A percentile compares a stretch with the other conserved stretches of the same genome.
Conservation (phyloP, 1,140 invertebrate species). For the Whitmania pigra region DNA sequence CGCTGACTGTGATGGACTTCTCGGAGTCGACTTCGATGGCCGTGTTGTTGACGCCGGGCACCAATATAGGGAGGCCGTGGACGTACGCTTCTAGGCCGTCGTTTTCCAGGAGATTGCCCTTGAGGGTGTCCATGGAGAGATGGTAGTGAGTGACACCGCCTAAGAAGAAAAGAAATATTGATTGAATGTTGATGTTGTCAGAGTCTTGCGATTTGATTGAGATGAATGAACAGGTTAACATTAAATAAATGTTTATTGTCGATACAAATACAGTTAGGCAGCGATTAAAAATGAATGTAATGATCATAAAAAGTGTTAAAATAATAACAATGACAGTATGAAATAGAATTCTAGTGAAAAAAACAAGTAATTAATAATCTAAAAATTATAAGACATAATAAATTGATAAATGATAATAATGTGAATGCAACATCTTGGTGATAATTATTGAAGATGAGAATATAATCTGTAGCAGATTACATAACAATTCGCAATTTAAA, state of each 20-base stretch:
- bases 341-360: not conserved
- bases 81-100: constrained; percentile 36
- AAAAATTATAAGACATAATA: not conserved
- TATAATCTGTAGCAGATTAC: too few relatives aligned
- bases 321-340: not conserved
- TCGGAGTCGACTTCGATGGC: constrained; percentile 32
- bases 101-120: constrained; percentile 27
- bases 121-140: constrained; percentile 35
- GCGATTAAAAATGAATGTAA: too few relatives aligned
- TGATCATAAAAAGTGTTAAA: not conserved
- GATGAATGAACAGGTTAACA: not conserved
- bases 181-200: not conserved
- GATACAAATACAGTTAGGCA: too few relatives aligned
- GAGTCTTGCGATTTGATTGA: not conserved
- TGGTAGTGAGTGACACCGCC: constrained; percentile 31
- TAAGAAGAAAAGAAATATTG: constrained; percentile 4
- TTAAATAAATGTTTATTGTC: not conserved
- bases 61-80: constrained; percentile 30
- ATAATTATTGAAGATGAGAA: too few relatives aligned
- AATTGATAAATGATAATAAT: not conserved
- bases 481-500: too few relatives aligned
- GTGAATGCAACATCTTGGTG: not conserved
- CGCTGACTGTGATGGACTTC: constrained; percentile 33
- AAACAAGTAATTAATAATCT: not conserved
- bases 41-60: constrained; percentile 30